Percentiles rank a stretch among this genome's conserved stretches.
These are phyloP conservation scores for Xenopus petersii DNA, from an alignment of 2,797 vertebrate genomes.

Conservation along the genomic window DNA sequence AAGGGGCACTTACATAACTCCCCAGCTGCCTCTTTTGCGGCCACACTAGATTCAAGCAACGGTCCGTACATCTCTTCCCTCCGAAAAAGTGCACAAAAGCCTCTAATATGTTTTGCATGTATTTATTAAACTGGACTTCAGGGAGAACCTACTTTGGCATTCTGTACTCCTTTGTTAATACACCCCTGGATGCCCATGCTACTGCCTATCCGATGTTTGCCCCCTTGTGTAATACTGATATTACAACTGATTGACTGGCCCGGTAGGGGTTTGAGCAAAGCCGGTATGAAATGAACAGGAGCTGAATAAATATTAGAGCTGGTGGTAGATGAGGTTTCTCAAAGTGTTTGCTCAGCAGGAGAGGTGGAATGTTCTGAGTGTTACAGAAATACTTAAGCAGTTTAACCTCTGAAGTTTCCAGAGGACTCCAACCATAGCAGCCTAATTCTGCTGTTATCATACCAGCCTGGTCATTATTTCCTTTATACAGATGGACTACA, in stretches of 20 bases:
- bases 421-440: constrained; percentile 2
- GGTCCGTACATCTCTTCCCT: constrained; percentile 1
- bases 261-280: too few relatives aligned
- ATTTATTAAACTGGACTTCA: too few relatives aligned
- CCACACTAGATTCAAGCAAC: constrained; percentile 31
- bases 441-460: not conserved
- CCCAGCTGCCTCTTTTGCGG: too few relatives aligned
- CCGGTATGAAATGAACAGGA: too few relatives aligned
- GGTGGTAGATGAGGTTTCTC: constrained; percentile 18
- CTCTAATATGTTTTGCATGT: not conserved
- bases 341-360: constrained; percentile 39
- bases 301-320: not conserved
- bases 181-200: too few relatives aligned
- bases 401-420: constrained; percentile 39
- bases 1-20: too few relatives aligned
- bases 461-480: too few relatives aligned
- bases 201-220: not conserved
- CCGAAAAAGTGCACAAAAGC: constrained; percentile 31
- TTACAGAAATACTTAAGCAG: constrained; percentile 36
- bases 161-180: too few relatives aligned
- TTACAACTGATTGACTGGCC: not conserved
- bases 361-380: constrained; percentile 8
- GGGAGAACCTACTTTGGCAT: too few relatives aligned
- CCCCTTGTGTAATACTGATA: too few relatives aligned
- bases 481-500: too few relatives aligned